Base-by-base conservation (phyloP, 2,113 vertebrate genomes). In the Bos indicus region DNA sequence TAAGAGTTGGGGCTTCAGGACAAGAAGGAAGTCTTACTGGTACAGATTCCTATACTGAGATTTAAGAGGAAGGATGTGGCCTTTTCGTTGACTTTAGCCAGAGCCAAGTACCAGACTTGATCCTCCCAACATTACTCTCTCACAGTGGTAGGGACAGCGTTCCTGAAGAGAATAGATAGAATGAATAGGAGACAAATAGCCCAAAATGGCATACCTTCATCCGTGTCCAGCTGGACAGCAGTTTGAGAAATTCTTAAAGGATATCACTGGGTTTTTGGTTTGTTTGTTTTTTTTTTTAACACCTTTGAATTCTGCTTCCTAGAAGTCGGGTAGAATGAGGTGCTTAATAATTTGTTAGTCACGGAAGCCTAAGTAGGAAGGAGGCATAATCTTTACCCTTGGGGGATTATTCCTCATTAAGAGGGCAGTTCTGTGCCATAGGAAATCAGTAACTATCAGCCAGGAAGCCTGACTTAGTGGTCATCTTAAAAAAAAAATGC, bases 201-300 rank as follows among this genome's bases (percentile, higher is more conserved):
- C 21, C 85, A 4, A 17, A 81, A 48, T 15, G 21, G 19, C 40
- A 43, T 51, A 7, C 3, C 52, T 16, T 10, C 11, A 9, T 90
- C 5, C 19, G 1, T 43, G 43, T 33, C 87, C 30, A 78, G 13
- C 78, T 82, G 12, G 52, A n/a, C 13, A 60, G 36, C 33, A 87
- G 9, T 52, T 95, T 77, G 51, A 94, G 8, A 93, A 90, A 71
- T 86, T 95, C 48, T 82, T 88, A 91, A 96, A 81, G 46, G 95
- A 64, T 78, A 26, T 17, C n/a, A 43, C 60, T 93, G 8, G 78
- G 16, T 54, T 90, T 62, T 95, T 6, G 2, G 10, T 48, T 62
- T 94, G 3, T 13, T 11, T 71, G 0, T 13, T 1, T 67, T 74
- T 25, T 43, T 57, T 30, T 81, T 80, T 46, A 52, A 51, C 6